A percentile compares a stretch with the other conserved stretches of the same genome.
phyloP scores from a whole-genome alignment of 2,888 invertebrate genomes.

The Scrobipalpa atriplicella region DNA sequence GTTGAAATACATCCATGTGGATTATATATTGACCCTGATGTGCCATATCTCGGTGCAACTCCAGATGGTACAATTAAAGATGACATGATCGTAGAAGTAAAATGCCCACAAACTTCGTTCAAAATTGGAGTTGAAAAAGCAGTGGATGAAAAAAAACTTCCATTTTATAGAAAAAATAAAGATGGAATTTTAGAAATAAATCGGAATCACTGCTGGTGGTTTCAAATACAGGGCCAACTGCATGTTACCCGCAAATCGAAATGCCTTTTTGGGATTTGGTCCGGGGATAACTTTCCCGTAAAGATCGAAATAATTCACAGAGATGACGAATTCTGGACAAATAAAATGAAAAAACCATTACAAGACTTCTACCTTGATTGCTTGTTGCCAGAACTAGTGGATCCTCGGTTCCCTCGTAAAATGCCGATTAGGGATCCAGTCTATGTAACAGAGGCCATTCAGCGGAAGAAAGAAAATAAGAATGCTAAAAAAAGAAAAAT shows the following conservation, averaged over 20 bases:
- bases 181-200: constrained; percentile 5
- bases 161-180: constrained; percentile 26
- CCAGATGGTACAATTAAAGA: constrained; percentile 30
- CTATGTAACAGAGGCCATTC: too few species aligned
- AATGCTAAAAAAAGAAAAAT: too few species aligned
- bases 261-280: constrained; percentile 16
- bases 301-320: constrained; percentile 24
- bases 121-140: constrained; percentile 27
- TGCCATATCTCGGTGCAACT: constrained; percentile 32
- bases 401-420: too few species aligned
- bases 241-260: constrained; percentile 20
- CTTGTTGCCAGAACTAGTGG: constrained; percentile 24
- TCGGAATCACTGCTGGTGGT: constrained; percentile 25
- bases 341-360: constrained; percentile 21
- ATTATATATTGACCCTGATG: constrained; percentile 31
- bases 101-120: constrained; percentile 29
- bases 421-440: too few species aligned
- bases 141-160: constrained; percentile 24
- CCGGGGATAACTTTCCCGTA: constrained; percentile 7
- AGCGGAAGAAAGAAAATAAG: too few species aligned
- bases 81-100: constrained; percentile 26
- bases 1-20: constrained; percentile 31
- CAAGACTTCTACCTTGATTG: constrained; percentile 22
- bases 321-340: constrained; percentile 23
- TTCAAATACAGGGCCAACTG: constrained; percentile 31